These are phyloP conservation scores for Candoia aspera DNA, from an alignment of 2,113 vertebrate species.

Conservation along the genomic window DNA sequence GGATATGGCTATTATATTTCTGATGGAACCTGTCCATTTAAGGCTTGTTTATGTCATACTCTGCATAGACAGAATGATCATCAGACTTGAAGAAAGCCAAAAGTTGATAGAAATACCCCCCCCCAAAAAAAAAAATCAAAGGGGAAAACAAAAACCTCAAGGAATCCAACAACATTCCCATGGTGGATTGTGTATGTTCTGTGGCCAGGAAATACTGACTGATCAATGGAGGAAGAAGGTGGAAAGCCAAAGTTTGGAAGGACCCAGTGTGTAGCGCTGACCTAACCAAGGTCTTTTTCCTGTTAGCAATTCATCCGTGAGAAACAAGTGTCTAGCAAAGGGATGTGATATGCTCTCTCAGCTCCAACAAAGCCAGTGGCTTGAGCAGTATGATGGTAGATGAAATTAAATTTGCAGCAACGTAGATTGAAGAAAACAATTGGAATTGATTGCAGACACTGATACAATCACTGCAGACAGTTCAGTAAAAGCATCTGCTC, in stretches of 20 bases:
- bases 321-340: background rate
- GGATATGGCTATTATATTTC: background rate
- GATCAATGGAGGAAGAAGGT: background rate
- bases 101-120: background rate
- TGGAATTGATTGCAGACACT: conserved; percentile 34
- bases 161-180: background rate
- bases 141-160: background rate
- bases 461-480: conserved; percentile 25
- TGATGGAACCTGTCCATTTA: background rate
- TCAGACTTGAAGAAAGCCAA: background rate
- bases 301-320: background rate
- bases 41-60: background rate
- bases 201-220: background rate
- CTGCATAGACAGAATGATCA: background rate
- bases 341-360: conserved; percentile 18
- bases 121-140: background rate
- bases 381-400: conserved; percentile 10
- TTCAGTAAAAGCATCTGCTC: conserved; percentile 22
- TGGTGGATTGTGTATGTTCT: no score
- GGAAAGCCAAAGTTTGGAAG: background rate
- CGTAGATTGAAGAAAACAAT: conserved; percentile 28
- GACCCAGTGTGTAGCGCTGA: background rate
- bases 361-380: conserved; percentile 3
- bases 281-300: background rate
- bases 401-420: conserved; percentile 23